Evolutionary conservation across 2,113 vertebrate species (phyloP), one percentile per base, ranked within the genome.

Genomic region (Gadus macrocephalus): DNA sequence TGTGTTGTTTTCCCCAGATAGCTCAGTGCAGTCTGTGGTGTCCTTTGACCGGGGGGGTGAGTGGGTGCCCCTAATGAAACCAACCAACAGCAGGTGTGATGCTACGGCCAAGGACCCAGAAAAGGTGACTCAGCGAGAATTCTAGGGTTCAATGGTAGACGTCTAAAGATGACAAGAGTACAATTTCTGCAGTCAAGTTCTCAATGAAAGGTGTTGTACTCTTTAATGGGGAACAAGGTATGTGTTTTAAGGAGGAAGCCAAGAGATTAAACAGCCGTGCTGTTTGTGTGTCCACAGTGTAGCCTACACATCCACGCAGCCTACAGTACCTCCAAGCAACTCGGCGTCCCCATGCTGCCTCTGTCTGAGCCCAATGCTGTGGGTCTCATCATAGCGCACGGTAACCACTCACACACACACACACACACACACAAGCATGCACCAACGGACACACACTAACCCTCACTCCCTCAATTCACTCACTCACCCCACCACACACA

Each of bases 11-110:
- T 78, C 87, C 42, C 5, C 76, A 96, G 95, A 95, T 83, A 91
- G 81, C 69, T 95, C 94, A 1, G 94, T 96, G 83, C 93, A 94
- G 85, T 94, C 95, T 0, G 93, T 96, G 73, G 93, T 96, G 81
- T 94, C 95, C 4, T 97, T 96, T 75, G 94, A 98, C 83, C 93
- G 93, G 68, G 96, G 96, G 53, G 96, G 96, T 27, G 92, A 96
- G 73, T 97, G 96, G 96, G 86, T 90, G 64, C 92, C 91, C 4
- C 86, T 97, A 73, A 82, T 79, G 73, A 94, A 93, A 79, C 96
- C 96, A 69, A 90, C 89, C 65, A 93, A 95, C 80, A 90, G 81
- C 73, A 84, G 93, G 28, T 98, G 96, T 0, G 94, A 95, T 25
- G 92, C 92, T 4, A 95, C 93, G 0, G 89, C 92, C 25, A 93